Base-by-base conservation (phyloP, 2,888 invertebrate species). In the Drosophila recens region DNA sequence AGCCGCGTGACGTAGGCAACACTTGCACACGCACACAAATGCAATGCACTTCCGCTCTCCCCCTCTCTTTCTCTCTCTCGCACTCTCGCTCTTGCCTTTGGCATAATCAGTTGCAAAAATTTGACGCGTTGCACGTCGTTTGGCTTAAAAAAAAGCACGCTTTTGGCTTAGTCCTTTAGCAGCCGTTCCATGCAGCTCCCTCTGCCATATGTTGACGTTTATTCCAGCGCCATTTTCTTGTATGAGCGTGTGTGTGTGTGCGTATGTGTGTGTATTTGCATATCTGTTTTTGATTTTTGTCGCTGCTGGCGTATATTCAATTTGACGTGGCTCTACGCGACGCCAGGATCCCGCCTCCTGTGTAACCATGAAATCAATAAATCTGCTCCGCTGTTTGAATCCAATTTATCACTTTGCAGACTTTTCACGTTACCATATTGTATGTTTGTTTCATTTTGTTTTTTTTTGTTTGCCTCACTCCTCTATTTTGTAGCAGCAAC, bases 211-310 rank as follows among this genome's bases (percentile, higher is more conserved):
- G 30, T 52, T 64, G 53, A 63, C 59, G 63, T 69, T 30, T 30
- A 56, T 53, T 17, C 38, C 70, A 63, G 38, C 71, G 65, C 67
- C 67, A 78, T 70, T 75, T 78, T 66, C 43, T 45, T 52, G 43
- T 54, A 6, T 36, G 15, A 48, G 23, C 54, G 53, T 57, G 30
- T 45, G 58, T 53, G 56, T 54, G 74, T 67, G 70, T 45, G 58
- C 51, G 56, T 54, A 72, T 67, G 70, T 61, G 64, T 57, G 53
- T 65, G 45, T 79, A 82, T 84, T 82, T 87, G 87, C 80, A 80
- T 87, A 87, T 83, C 75, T 85, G 85, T 79, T 77, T 89, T 83
- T 81, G 85, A 82, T 87, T 87, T 87, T 89, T 88, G 84, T 87
- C 87, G 84, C 87, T 86, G 57, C 23, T 86, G 87, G 82, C 86